A percentile compares a stretch with the other conserved stretches of the same genome.
Evolutionary conservation across 2,113 vertebrate genomes (phyloP).

Genomic region (Stercorarius parasiticus): DNA sequence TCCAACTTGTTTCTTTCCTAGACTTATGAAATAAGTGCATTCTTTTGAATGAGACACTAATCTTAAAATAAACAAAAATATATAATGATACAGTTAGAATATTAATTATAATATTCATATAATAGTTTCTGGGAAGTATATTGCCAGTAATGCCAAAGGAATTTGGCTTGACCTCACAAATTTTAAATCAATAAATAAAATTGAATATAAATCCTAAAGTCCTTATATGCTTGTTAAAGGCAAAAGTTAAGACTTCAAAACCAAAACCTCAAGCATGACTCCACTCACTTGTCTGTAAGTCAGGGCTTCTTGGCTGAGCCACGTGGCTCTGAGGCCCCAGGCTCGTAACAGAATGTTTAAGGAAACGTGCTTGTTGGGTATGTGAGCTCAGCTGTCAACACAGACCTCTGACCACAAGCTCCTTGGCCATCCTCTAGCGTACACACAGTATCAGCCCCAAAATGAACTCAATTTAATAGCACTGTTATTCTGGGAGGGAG

Average conservation of each 20-base stretch:
- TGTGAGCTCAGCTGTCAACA: not conserved
- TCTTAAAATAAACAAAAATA: not conserved
- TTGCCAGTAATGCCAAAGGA: not conserved
- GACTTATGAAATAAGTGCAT: not conserved
- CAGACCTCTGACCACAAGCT: not conserved
- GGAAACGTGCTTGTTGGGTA: accelerated
- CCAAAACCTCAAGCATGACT: not conserved
- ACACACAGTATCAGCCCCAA: not conserved
- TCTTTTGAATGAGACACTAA: not conserved
- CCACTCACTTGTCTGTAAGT: not conserved
- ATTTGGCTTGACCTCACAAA: not conserved
- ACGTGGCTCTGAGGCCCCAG: accelerated
- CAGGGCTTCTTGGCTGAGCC: not conserved
- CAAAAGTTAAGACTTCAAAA: not conserved
- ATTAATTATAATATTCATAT: not conserved
- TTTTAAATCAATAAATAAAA: not conserved
- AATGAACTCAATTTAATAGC: not conserved
- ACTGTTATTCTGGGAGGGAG: not conserved
- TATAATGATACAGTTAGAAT: not conserved
- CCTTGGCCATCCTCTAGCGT: not conserved
- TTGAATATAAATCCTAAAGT: not conserved
- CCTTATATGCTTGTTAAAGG: not conserved
- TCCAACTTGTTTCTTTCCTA: not conserved
- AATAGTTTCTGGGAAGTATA: not conserved
- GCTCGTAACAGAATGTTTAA: not conserved